These are phyloP conservation scores for Thalassarche chlororhynchos DNA, from an alignment of 2,113 vertebrate species.

Conservation along the genomic window DNA sequence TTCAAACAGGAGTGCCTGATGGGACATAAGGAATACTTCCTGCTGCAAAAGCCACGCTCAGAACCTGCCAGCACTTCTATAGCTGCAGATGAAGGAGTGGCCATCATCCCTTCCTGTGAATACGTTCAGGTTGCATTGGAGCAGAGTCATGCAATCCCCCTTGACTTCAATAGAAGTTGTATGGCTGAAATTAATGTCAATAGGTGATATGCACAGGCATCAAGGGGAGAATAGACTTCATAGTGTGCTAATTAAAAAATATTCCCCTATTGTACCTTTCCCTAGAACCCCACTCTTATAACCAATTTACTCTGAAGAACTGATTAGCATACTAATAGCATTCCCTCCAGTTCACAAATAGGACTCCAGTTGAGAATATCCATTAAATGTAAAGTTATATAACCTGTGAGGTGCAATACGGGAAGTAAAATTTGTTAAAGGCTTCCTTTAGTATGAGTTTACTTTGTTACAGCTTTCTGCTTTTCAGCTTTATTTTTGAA, in stretches of 20 bases:
- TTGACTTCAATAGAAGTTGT: neutral
- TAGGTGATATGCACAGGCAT: neutral
- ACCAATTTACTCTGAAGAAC: conserved; percentile 56
- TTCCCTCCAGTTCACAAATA: conserved; percentile 44
- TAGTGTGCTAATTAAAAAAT: conserved; percentile 56
- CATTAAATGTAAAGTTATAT: conserved; percentile 52
- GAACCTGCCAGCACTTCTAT: neutral
- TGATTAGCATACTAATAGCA: conserved; percentile 71
- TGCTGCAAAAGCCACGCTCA: rapidly evolving
- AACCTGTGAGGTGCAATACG: conserved; percentile 1
- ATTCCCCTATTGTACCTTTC: conserved; percentile 36
- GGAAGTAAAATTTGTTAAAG: conserved; percentile 35
- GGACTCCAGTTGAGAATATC: conserved; percentile 64
- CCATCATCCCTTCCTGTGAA: neutral
- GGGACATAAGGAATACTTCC: neutral
- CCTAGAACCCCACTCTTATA: conserved; percentile 35
- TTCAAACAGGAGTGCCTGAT: neutral
- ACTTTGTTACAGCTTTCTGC: neutral
- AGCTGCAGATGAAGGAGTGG: neutral
- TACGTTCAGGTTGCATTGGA: rapidly evolving
- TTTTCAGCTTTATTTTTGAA: neutral
- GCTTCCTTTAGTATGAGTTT: neutral
- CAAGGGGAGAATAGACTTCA: conserved; percentile 3
- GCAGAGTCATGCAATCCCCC: neutral
- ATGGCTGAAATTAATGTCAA: conserved; percentile 19